Percentiles rank a stretch among this genome's conserved stretches.
Conservation (phyloP, 1,140 invertebrate genomes). For the Lethrus apterus region DNA sequence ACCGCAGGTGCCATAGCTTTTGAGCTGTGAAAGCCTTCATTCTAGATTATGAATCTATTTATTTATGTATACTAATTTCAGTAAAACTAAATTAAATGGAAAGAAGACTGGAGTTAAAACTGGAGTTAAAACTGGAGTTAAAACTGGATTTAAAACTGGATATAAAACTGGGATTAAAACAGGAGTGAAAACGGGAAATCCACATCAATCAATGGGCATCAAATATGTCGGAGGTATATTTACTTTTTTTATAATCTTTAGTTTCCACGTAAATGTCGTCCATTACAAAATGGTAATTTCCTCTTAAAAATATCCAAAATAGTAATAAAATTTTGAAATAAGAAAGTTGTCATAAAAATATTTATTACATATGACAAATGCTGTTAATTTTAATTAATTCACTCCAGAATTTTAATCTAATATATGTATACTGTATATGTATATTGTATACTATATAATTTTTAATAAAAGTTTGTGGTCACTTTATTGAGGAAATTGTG, state of each 20-base stretch:
- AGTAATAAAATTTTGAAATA: not conserved
- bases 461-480: not conserved
- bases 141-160: not conserved
- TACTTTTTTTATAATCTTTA: not conserved
- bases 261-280: not conserved
- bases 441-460: not conserved
- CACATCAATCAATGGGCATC: not conserved
- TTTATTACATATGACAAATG: not conserved
- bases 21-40: too few species aligned
- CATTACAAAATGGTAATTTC: constrained; percentile 5
- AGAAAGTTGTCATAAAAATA: not conserved
- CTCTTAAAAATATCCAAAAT: not conserved
- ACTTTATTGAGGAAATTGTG: not conserved
- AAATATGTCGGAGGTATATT: constrained; percentile 5
- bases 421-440: not conserved
- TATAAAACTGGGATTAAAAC: constrained; percentile 6
- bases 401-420: not conserved
- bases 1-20: too few species aligned
- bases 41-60: too few species aligned
- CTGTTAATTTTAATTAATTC: not conserved
- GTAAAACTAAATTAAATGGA: too few species aligned
- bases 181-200: not conserved
- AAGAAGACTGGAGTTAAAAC: constrained; percentile 56
- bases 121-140: constrained; percentile 34
- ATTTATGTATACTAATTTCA: too few species aligned